Evolutionary conservation across 2,888 invertebrate genomes (phyloP), one percentile per base, ranked within the genome.

Genomic region (Rutpela maculata): DNA sequence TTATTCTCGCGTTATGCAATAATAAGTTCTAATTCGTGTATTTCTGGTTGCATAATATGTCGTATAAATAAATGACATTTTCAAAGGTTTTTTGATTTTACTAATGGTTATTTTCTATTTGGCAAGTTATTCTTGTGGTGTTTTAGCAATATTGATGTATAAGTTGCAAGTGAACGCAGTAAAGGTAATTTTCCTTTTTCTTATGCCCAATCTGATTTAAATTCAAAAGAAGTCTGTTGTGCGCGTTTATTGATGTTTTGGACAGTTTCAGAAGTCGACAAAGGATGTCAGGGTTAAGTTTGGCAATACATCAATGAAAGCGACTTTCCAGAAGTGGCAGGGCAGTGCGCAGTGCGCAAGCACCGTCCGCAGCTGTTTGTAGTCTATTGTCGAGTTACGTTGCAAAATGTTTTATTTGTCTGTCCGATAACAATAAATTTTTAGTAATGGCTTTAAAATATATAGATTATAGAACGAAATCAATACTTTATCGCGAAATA

Each of bases 371-470:
- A 70, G 70, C 70, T 70, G 70, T 70, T 70, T 70, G 70, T 60
- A 60, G 60, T 70, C 60, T 70, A 70, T 35, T 60, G 60, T 70
- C 60, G 59, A 60, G 43, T 70, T 70, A 60, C 60, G 35, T 60
- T 70, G 60, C 70, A 60, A 22, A 60, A 60, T 60, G 59, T 70
- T 70, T 70, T 70, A 70, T 70, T 60, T 70, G 59, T 60, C 38
- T 15, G 9, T 60, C 43, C 19, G 71, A 72, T 73, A 77, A 63
- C 17, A 73, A 15, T 68, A 68, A 72, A 77, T 66, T 75, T 76
- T 57, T 66, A 77, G 78, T 78, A 75, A 80, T 80, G 80, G 80
- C 74, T 73, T 74, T 74, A 57, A 67, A 59, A 70, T 60, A 55
- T 65, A 62, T 26, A 66, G 31, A 75, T 62, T 71, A 19, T 55